Evolutionary conservation across 1,140 invertebrate genomes (phyloP).

Genomic region (Campodea augens): DNA sequence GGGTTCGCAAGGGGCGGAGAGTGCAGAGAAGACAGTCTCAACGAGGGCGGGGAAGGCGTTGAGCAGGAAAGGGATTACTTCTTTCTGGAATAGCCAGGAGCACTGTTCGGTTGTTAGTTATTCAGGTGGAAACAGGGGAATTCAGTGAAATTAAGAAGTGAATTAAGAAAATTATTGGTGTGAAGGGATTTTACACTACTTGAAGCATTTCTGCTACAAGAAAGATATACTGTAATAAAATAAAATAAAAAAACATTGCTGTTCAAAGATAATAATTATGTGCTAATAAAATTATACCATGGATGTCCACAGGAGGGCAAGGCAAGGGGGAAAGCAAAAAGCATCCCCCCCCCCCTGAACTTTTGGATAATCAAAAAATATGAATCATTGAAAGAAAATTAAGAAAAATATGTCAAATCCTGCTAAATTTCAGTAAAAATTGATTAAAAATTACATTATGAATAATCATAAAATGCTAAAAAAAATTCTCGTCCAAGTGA

Average conservation of each 20-base stretch:
- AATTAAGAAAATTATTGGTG: not conserved
- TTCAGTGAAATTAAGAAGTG: too few relatives aligned
- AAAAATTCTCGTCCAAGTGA: too few relatives aligned
- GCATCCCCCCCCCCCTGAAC: too few relatives aligned
- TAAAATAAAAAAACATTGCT: not conserved
- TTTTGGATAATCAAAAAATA: too few relatives aligned
- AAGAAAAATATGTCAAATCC: too few relatives aligned
- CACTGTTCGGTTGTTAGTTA: conserved; percentile 13
- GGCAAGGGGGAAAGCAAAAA: too few relatives aligned
- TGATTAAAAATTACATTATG: too few relatives aligned
- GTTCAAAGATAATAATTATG: not conserved
- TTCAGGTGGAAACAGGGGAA: too few relatives aligned
- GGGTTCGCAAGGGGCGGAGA: conserved; percentile 26
- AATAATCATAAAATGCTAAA: too few relatives aligned
- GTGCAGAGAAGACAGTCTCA: conserved; percentile 26
- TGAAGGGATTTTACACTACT: not conserved
- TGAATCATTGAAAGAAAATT: too few relatives aligned
- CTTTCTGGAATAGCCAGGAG: conserved; percentile 27
- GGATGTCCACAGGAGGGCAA: too few relatives aligned
- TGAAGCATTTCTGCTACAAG: not conserved
- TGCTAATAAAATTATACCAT: not conserved
- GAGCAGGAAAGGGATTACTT: conserved; percentile 31
- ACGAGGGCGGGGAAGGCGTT: conserved; percentile 34
- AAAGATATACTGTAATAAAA: not conserved
- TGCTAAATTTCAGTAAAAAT: too few relatives aligned